Evolutionary conservation across 2,113 vertebrate species (phyloP).

Genomic region (Megalops atlanticus): DNA sequence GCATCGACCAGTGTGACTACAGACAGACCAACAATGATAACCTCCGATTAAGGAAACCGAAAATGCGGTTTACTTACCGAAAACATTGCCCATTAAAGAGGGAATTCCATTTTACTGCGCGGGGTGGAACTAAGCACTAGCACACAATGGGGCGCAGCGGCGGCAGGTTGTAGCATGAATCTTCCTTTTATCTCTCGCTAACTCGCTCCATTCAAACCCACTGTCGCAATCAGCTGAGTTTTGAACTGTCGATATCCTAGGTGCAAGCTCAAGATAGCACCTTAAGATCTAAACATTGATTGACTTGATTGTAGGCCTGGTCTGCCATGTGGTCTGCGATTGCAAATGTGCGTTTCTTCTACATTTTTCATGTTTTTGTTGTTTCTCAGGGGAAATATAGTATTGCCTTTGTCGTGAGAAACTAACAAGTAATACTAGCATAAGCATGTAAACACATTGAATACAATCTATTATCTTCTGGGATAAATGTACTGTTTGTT

Average conservation of each 20-base stretch:
- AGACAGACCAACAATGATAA: not conserved
- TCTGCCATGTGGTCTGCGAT: not conserved
- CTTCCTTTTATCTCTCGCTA: not conserved
- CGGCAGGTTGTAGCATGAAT: not conserved
- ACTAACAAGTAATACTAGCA: not conserved
- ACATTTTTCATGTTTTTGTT: not conserved
- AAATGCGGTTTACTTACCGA: conserved; percentile 9
- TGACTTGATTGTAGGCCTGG: not conserved
- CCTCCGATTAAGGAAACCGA: not conserved
- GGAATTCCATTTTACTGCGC: not conserved
- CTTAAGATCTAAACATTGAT: not conserved
- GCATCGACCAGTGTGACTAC: not conserved
- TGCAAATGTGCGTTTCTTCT: not conserved
- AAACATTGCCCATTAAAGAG: conserved; percentile 17
- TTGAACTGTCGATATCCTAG: not conserved
- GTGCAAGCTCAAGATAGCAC: not conserved
- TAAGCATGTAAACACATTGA: too few species aligned
- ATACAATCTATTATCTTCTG: too few species aligned
- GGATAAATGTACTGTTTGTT: too few species aligned
- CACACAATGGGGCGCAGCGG: not conserved
- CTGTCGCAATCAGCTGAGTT: not conserved
- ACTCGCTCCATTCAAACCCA: not conserved
- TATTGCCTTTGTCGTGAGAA: not conserved
- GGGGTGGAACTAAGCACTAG: not conserved
- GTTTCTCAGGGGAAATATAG: not conserved